Percentiles rank a stretch among this genome's conserved stretches.
phyloP scores from a whole-genome alignment of 2,888 invertebrate genomes.

The Leptarthrus brevirostris region DNA sequence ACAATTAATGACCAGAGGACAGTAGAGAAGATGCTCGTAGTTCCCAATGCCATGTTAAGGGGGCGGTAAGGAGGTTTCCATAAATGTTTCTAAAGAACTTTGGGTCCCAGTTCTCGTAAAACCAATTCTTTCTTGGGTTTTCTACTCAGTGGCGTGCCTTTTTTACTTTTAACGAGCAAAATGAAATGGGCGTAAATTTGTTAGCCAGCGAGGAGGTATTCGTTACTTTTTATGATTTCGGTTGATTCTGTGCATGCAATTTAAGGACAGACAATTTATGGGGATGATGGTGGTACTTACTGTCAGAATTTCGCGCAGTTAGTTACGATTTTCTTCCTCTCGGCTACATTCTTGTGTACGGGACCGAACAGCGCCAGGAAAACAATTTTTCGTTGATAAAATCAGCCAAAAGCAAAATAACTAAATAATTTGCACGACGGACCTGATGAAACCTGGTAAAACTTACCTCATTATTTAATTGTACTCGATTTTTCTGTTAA shows the following conservation, averaged over 20 bases:
- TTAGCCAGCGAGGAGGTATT: conserved; percentile 1
- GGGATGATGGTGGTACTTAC: conserved; percentile 23
- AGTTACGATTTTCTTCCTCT: neutral
- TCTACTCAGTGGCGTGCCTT: neutral
- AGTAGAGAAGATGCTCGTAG: conserved; percentile 17
- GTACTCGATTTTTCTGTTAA: conserved; percentile 18
- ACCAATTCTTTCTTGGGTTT: neutral
- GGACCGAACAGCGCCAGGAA: neutral
- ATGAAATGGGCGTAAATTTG: conserved; percentile 40
- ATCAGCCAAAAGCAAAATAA: neutral
- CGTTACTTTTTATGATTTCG: conserved; percentile 10
- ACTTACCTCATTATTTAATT: neutral
- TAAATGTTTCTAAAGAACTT: conserved; percentile 16
- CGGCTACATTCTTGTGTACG: neutral
- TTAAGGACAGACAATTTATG: conserved; percentile 42
- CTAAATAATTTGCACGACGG: neutral
- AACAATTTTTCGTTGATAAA: neutral
- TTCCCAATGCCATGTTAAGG: neutral
- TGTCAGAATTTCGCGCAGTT: conserved; percentile 11
- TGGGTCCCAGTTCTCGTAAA: neutral
- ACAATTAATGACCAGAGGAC: conserved; percentile 43
- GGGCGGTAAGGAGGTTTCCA: conserved; percentile 18
- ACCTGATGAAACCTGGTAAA: neutral
- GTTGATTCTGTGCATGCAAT: conserved; percentile 11
- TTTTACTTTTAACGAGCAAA: conserved; percentile 29